Percentiles rank a stretch among this genome's conserved stretches.
These are phyloP conservation scores for Peucedramus taeniatus DNA, from an alignment of 2,113 vertebrate genomes.

Conservation along the genomic window DNA sequence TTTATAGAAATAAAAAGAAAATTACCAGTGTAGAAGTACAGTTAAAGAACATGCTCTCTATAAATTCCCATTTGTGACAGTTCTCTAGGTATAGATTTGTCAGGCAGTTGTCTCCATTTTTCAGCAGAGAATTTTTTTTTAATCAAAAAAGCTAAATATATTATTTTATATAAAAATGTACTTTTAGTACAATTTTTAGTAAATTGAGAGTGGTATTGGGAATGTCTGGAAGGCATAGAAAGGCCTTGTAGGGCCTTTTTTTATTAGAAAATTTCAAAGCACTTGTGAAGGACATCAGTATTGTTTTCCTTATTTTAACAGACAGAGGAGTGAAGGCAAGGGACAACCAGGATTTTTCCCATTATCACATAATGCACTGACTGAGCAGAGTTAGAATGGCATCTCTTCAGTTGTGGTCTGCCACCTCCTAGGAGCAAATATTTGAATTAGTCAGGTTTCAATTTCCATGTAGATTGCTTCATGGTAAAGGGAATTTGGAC, in stretches of 20 bases:
- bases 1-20: constrained; percentile 30
- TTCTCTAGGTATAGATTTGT: neutral
- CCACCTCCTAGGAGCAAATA: neutral
- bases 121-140: neutral
- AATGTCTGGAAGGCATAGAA: neutral
- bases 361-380: neutral
- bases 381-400: neutral
- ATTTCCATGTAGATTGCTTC: neutral
- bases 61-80: neutral
- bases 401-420: neutral
- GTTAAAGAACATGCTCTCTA: neutral
- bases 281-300: neutral
- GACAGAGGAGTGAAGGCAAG: neutral
- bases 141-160: neutral
- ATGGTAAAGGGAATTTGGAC: neutral
- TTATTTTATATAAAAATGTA: neutral
- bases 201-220: neutral
- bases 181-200: too few relatives aligned
- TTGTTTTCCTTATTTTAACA: neutral
- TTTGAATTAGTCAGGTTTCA: neutral
- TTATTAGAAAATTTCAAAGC: neutral
- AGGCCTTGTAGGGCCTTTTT: neutral
- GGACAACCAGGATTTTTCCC: neutral
- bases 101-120: neutral
- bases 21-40: neutral